These are phyloP conservation scores for Plectropomus leopardus DNA, from an alignment of 2,113 vertebrate species.

Conservation along the genomic window DNA sequence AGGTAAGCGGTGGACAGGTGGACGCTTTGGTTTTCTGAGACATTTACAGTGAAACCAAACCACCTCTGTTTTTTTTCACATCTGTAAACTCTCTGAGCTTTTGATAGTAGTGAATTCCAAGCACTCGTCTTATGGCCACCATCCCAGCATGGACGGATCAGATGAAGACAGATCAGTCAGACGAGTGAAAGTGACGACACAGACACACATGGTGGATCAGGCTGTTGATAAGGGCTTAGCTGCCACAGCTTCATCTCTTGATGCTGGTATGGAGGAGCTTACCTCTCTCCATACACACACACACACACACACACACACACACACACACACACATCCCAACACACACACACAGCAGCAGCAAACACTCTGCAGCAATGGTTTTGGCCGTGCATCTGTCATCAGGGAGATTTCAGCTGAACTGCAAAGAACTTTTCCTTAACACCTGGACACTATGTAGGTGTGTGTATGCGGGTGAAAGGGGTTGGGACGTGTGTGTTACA, in stretches of 20 bases:
- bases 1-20: not conserved
- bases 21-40: not conserved
- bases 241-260: constrained; percentile 36
- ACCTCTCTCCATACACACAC: constrained; percentile 24
- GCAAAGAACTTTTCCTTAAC: constrained; percentile 68
- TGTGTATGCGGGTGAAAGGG: constrained; percentile 38
- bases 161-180: constrained; percentile 46
- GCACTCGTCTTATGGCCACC: not conserved
- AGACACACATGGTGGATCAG: constrained; percentile 20
- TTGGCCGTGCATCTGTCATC: constrained; percentile 68
- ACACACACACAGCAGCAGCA: too few species aligned
- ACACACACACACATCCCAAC: too few species aligned
- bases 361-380: constrained; percentile 10
- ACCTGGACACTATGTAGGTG: constrained; percentile 65
- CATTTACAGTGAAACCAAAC: constrained; percentile 3
- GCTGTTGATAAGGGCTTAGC: constrained; percentile 68
- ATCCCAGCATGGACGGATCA: constrained; percentile 38
- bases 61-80: constrained; percentile 15
- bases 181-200: constrained; percentile 63
- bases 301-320: too few species aligned
- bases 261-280: constrained; percentile 61
- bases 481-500: constrained; percentile 56
- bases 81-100: not conserved
- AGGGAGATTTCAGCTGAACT: constrained; percentile 48
- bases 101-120: constrained; percentile 13